Evolutionary conservation across 2,113 vertebrate genomes (phyloP), one percentile per base, ranked within the genome.

Genomic region (Saguinus imperator): DNA sequence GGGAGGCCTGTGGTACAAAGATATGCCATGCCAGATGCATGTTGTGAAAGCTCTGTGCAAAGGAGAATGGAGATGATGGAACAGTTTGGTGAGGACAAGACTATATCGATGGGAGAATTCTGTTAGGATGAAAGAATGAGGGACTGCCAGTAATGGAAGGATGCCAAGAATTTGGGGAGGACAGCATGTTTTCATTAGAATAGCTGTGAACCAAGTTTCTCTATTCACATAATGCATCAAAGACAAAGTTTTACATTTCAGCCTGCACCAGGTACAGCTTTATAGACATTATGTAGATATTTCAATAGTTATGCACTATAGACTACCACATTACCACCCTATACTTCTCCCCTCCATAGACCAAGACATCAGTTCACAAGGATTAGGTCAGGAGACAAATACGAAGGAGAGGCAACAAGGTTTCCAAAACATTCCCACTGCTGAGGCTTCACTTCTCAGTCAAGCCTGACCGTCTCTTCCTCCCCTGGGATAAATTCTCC

Each of bases 241-340:
- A 73, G n/a, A 84, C 52, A 89, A 89, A 48, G 11, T 77, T 57
- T 93, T 73, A 45, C 10, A 83, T 80, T 96, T 96, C 61, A 72
- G 1, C 48, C 6, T 58, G 5, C 7, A 87, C 43, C 6, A 72
- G 29, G 32, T 82, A 2, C 23, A 57, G 14, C 23, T 87, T 89
- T 61, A 43, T 40, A 64, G 0, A 9, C 14, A 43, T 21, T 79
- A 4, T 45, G 37, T 64, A 61, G 2, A 8, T 85, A 93, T 70
- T 83, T 82, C 25, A n/a, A 6, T 48, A 73, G 55, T 50, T 92
- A n/a, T 32, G 2, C 37, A 12, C 27, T 6, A 3, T 27, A n/a
- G 2, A 77, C 3, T 35, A 86, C 4, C 1, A 20, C 55, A 17
- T 55, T 18, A 14, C 8, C n/a, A 85, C 8, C 11, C 21, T 66